Evolutionary conservation across 2,797 vertebrate species (phyloP).

Genomic region (Lemur catta): DNA sequence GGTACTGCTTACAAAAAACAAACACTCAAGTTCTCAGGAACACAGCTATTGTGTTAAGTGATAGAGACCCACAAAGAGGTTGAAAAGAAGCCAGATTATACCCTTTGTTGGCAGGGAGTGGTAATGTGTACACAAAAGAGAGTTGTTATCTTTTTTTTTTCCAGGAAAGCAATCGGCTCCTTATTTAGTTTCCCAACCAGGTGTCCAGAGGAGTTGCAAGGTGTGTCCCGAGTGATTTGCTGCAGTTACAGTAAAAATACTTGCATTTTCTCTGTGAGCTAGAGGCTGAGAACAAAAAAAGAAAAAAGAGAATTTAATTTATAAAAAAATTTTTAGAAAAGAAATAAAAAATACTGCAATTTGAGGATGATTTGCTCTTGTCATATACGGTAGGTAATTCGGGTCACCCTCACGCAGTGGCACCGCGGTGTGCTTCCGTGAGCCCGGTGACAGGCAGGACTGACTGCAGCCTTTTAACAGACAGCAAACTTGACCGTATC

Average conservation of each 20-base stretch:
- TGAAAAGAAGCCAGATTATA: background rate
- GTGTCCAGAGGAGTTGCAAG: background rate
- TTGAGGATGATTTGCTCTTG: background rate
- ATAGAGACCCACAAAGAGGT: background rate
- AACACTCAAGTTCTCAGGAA: background rate
- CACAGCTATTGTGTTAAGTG: background rate
- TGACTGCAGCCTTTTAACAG: background rate
- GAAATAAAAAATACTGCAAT: background rate
- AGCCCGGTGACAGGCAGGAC: too few species aligned
- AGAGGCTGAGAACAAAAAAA: too few species aligned
- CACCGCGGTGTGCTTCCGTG: background rate
- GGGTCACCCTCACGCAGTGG: background rate
- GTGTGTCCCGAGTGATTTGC: background rate
- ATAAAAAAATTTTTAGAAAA: too few species aligned
- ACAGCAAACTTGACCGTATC: background rate
- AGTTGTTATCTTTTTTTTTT: background rate
- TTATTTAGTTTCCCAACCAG: background rate
- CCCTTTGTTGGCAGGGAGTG: background rate
- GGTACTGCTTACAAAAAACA: background rate
- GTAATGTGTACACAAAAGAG: background rate
- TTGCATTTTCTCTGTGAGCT: background rate
- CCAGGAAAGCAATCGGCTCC: background rate
- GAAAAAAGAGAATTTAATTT: too few species aligned
- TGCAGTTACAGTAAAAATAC: background rate
- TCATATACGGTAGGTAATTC: background rate